Base-by-base conservation (phyloP, 2,888 invertebrate species). In the Druceiella hillmani region DNA sequence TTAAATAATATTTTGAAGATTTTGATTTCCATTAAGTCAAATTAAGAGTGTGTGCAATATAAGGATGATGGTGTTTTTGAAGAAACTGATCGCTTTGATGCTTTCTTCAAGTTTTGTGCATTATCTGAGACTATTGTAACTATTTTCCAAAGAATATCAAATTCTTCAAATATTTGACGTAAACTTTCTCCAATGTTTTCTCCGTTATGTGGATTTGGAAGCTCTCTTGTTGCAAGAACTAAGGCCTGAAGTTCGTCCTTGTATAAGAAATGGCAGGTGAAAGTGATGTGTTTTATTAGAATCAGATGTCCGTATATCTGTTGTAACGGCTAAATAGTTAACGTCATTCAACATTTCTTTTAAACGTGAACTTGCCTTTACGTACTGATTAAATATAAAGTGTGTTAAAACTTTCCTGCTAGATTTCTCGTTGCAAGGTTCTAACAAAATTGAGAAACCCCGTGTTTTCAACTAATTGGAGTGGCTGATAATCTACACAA, bases 1-100 rank as follows among this genome's bases (percentile, higher is more conserved):
- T n/a, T n/a, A n/a, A n/a, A n/a, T n/a, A n/a, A n/a, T n/a, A n/a
- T n/a, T n/a, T n/a, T n/a, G n/a, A n/a, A n/a, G n/a, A n/a, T n/a
- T n/a, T n/a, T n/a, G n/a, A n/a, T n/a, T n/a, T n/a, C n/a, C n/a
- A n/a, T n/a, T n/a, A n/a, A n/a, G n/a, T n/a, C 26, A 44, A 24
- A 33, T 44, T 44, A 34, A 40, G 29, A 26, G 41, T 40, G 38
- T 44, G 44, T 29, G 44, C 41, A 15, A 44, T 33, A 38, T 41
- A 41, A 33, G 38, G 41, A 41, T 44, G 44, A 34, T 44, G 44
- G 36, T 36, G 36, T 44, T 41, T 44, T 33, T 34, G 32, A 38
- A 41, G 36, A 28, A 30, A 33, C 38, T 41, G 38, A 36, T 38
- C n/a, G n/a, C n/a, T n/a, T 41, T 29, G 38, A 38, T n/a, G 41